Evolutionary conservation across 53 echinoderm and acorn worm genomes (phyloP).

Genomic region (Holothuria leucospilota): DNA sequence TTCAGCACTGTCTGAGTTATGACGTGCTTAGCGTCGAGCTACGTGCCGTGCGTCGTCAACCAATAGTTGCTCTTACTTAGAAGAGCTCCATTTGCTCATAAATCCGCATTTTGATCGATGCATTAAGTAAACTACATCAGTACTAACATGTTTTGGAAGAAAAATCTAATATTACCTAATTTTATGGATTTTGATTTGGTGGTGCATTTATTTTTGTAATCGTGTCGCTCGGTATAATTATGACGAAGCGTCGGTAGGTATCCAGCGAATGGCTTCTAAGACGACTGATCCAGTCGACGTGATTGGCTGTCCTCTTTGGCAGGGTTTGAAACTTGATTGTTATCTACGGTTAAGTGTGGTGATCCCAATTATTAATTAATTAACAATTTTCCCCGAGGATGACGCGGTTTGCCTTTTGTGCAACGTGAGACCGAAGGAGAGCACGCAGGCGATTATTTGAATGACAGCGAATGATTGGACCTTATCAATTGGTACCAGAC

Average conservation of each 20-base stretch:
- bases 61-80: slow-evolving; percentile 27
- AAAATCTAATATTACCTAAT: slow-evolving; percentile 56
- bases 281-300: slow-evolving; percentile 14
- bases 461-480: slow-evolving; percentile 24
- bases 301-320: slow-evolving; percentile 40
- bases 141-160: slow-evolving; percentile 40
- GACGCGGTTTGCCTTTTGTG: slow-evolving; percentile 39
- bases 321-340: slow-evolving; percentile 51
- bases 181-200: slow-evolving; percentile 56
- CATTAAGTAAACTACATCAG: slow-evolving; percentile 54
- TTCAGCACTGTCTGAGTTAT: slow-evolving; percentile 57
- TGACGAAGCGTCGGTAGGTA: slow-evolving; percentile 10
- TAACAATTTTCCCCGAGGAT: slow-evolving; percentile 40
- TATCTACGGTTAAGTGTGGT: slow-evolving; percentile 40
- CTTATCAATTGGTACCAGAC: slow-evolving; percentile 26
- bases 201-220: slow-evolving; percentile 37
- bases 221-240: slow-evolving; percentile 39
- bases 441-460: slow-evolving; percentile 26
- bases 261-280: slow-evolving; percentile 34
- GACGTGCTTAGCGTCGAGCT: slow-evolving; percentile 44
- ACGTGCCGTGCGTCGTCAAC: slow-evolving; percentile 51
- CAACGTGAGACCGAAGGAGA: slow-evolving; percentile 15
- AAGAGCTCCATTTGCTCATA: slow-evolving; percentile 19
- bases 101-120: slow-evolving; percentile 46
- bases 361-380: slow-evolving; percentile 52